phyloP scores from a whole-genome alignment of 1,140 invertebrate species.

The Apis cerana region DNA sequence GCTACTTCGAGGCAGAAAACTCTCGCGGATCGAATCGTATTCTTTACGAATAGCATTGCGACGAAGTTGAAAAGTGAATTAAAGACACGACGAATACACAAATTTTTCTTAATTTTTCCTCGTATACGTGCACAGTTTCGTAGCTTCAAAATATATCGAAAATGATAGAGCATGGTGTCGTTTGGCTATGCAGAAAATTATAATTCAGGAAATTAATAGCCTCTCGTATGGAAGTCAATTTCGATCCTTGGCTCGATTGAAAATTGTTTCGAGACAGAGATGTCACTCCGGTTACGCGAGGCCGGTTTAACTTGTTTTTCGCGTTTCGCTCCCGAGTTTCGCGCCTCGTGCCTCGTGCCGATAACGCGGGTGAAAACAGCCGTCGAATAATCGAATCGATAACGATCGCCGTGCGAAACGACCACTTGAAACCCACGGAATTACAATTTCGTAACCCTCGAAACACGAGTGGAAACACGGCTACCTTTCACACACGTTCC shows the following conservation, averaged over 20 bases:
- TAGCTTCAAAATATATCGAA: no score
- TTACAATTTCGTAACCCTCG: conserved; percentile 14
- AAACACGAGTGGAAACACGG: conserved; percentile 14
- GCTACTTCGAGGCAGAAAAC: no score
- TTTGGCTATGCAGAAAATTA: no score
- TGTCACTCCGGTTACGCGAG: conserved; percentile 20
- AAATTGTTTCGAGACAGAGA: conserved; percentile 59
- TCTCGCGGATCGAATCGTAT: no score
- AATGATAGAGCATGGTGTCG: no score
- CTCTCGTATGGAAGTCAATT: no score
- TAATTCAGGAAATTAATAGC: no score
- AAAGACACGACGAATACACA: no score
- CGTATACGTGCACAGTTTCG: no score
- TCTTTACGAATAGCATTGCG: no score
- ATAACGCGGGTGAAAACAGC: neutral
- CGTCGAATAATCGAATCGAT: conserved; percentile 31
- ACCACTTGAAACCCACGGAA: conserved; percentile 15
- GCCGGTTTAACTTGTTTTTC: conserved; percentile 12
- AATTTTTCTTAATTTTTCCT: no score
- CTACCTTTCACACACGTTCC: neutral
- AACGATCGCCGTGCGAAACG: conserved; percentile 16
- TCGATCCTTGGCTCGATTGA: neutral
- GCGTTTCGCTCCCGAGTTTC: neutral
- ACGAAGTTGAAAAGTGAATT: no score
- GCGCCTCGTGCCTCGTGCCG: neutral